phyloP scores from a whole-genome alignment of 2,113 vertebrate genomes.

The Emydocephalus ijimae region DNA sequence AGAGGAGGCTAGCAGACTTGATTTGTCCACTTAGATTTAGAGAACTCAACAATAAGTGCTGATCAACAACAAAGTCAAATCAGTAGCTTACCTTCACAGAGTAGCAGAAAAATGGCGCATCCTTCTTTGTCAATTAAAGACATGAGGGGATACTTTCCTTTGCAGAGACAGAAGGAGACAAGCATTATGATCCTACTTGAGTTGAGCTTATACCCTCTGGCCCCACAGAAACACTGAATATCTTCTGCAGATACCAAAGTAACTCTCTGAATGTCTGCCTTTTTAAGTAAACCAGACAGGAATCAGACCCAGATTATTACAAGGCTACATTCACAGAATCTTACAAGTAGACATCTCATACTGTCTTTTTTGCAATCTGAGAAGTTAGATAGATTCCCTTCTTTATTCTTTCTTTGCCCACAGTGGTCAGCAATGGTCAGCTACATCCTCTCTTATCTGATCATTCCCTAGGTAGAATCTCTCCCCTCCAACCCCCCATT shows the following conservation, averaged over 20 bases:
- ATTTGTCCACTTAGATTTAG: slow-evolving; percentile 40
- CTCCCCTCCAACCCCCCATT: too few relatives aligned
- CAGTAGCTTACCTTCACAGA: slow-evolving; percentile 36
- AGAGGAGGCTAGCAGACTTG: slow-evolving; percentile 46
- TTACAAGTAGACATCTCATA: not conserved
- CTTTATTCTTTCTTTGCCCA: not conserved
- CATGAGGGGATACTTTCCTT: slow-evolving; percentile 38
- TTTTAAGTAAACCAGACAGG: not conserved
- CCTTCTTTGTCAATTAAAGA: slow-evolving; percentile 15
- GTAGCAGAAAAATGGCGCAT: slow-evolving; percentile 29
- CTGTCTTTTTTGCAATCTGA: not conserved
- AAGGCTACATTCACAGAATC: not conserved
- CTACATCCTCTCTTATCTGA: too few relatives aligned
- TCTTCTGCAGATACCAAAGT: not conserved
- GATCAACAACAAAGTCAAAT: slow-evolving; percentile 56
- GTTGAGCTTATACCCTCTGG: slow-evolving; percentile 48
- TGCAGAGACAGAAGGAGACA: slow-evolving; percentile 32
- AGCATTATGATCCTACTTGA: slow-evolving; percentile 35
- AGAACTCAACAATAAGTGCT: slow-evolving; percentile 59
- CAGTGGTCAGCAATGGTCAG: too few relatives aligned
- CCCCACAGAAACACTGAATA: slow-evolving; percentile 19
- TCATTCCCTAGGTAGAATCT: not conserved
- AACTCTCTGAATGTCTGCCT: not conserved
- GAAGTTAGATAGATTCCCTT: not conserved
- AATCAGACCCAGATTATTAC: not conserved